Percentiles rank a stretch among this genome's conserved stretches.
These are phyloP conservation scores for Ornithoptera alexandrae DNA, from an alignment of 2,888 invertebrate genomes.

Conservation along the genomic window DNA sequence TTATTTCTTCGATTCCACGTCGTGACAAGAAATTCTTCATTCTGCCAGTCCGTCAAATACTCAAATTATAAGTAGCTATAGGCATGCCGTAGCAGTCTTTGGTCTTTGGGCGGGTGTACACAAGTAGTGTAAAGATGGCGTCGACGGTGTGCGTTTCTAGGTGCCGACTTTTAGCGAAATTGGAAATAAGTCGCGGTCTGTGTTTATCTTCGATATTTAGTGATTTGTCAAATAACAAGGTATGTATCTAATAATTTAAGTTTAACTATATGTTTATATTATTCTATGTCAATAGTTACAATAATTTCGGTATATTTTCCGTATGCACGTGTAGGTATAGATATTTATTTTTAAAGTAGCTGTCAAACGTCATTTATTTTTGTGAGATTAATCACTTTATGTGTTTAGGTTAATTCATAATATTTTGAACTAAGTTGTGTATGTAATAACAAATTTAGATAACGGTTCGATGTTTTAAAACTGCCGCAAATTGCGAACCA, in stretches of 20 bases:
- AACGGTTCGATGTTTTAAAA: slow-evolving; percentile 11
- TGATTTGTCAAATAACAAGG: slow-evolving; percentile 74
- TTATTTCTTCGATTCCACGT: background rate
- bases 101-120: slow-evolving; percentile 36
- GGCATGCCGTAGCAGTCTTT: slow-evolving; percentile 19
- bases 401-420: background rate
- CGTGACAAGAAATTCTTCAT: background rate
- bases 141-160: slow-evolving; percentile 81
- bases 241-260: slow-evolving; percentile 53
- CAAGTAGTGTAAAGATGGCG: slow-evolving; percentile 81
- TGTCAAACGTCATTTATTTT: slow-evolving; percentile 66
- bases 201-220: slow-evolving; percentile 76
- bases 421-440: background rate
- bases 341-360: slow-evolving; percentile 50
- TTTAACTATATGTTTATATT: slow-evolving; percentile 39
- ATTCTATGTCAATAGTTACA: slow-evolving; percentile 58
- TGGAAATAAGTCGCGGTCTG: slow-evolving; percentile 81
- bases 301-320: slow-evolving; percentile 49
- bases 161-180: slow-evolving; percentile 81
- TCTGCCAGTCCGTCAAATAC: background rate
- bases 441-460: background rate
- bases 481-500: slow-evolving; percentile 7
- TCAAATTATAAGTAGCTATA: background rate
- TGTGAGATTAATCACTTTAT: slow-evolving; percentile 9
- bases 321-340: slow-evolving; percentile 57